A percentile compares a stretch with the other conserved stretches of the same genome.
phyloP scores from a whole-genome alignment of 2,888 invertebrate species.

The Cryptophagus acutangulus region DNA sequence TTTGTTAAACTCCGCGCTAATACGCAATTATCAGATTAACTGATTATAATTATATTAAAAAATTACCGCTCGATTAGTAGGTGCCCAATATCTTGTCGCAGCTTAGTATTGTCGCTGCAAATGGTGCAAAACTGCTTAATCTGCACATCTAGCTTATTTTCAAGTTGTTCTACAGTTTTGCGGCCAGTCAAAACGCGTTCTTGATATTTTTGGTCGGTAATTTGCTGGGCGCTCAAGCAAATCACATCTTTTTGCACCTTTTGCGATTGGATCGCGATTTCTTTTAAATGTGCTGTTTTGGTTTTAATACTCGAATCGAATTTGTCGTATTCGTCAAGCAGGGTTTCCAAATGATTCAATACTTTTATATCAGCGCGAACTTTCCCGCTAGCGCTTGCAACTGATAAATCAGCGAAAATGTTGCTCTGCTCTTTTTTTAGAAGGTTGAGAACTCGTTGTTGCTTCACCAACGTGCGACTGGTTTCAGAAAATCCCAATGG shows the following conservation, averaged over 20 bases:
- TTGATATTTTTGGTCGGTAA: conserved; percentile 49
- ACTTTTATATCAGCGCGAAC: conserved; percentile 53
- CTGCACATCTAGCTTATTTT: conserved; percentile 67
- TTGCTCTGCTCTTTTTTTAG: conserved; percentile 61
- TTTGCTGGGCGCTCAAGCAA: conserved; percentile 27
- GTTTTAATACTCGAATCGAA: conserved; percentile 43
- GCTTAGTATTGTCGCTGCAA: conserved; percentile 64
- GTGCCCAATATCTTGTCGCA: conserved; percentile 74
- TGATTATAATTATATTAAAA: too few species aligned
- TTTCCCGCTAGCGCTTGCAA: conserved; percentile 56
- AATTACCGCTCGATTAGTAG: conserved; percentile 67
- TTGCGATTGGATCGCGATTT: conserved; percentile 52
- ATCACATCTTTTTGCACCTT: conserved; percentile 30
- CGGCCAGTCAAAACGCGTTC: conserved; percentile 52
- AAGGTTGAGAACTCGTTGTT: conserved; percentile 57
- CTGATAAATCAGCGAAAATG: conserved; percentile 58
- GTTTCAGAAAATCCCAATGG: conserved; percentile 59
- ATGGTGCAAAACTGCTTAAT: conserved; percentile 73
- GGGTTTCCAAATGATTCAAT: conserved; percentile 51
- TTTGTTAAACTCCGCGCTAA: conserved; percentile 64
- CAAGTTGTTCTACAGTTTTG: conserved; percentile 59
- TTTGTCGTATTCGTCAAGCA: conserved; percentile 55
- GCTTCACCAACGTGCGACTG: conserved; percentile 55
- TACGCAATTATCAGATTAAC: conserved; percentile 31
- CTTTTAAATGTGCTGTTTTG: conserved; percentile 45